Conservation (phyloP, 2,113 vertebrate genomes). For the Pachyramphus minor region DNA sequence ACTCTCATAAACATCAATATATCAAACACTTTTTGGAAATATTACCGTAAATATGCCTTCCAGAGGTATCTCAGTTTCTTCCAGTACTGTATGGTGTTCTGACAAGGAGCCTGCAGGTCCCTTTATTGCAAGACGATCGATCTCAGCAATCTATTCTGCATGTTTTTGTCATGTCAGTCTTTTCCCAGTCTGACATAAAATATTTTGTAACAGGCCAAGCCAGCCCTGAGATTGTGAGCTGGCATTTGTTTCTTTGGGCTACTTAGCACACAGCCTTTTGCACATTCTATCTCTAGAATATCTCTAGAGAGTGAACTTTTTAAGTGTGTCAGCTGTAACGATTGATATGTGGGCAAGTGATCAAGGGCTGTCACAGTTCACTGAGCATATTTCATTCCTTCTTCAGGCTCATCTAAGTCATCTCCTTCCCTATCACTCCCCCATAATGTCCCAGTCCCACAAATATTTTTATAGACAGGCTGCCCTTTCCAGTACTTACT, state of each 20-base stretch:
- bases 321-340: background rate
- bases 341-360: background rate
- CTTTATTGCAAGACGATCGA: background rate
- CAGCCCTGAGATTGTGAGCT: background rate
- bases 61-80: background rate
- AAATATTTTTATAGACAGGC: background rate
- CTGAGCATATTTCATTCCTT: background rate
- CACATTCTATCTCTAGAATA: background rate
- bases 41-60: background rate
- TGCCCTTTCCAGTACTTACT: background rate
- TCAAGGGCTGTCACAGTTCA: conserved; percentile 9
- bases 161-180: background rate
- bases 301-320: background rate
- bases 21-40: background rate
- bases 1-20: background rate
- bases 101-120: background rate
- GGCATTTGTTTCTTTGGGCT: background rate
- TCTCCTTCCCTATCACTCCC: background rate
- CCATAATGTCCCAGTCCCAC: background rate
- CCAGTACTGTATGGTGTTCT: background rate
- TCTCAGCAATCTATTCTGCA: background rate
- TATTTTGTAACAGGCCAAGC: background rate
- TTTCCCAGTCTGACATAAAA: background rate
- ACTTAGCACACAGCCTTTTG: background rate
- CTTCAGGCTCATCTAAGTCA: background rate